Evolutionary conservation across 1,140 invertebrate species (phyloP), one percentile per base, ranked within the genome.

Genomic region (Ylistrum balloti): DNA sequence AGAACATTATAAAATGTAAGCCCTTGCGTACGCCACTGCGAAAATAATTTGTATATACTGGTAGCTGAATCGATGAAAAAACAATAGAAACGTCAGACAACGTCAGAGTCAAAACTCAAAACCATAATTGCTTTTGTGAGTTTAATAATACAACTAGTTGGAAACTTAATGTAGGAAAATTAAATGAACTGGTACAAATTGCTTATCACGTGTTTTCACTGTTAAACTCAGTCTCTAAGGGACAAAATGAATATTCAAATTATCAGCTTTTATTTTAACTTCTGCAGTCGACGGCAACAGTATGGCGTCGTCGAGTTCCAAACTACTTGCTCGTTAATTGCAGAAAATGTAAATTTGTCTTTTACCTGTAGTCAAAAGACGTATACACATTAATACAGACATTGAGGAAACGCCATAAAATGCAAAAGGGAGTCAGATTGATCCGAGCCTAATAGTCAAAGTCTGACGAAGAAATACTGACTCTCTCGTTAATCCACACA

Each of bases 241-340:
- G 56, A 28, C 41, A n/a, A 7, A 28, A 74, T 74, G 56, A 74
- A 74, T 74, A 74, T 74, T 74, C 56, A 74, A 74, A 74, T 74
- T 74, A 74, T 74, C 56, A 74, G 56, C 56, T 74, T 74, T 74
- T 74, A 74, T 74, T 74, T 74, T 74, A 74, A 74, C 56, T 74
- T 74, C 56, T 74, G 56, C 56, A 74, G 56, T 74, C 56, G 56
- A 74, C n/a, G 56, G 56, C 56, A 74, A 28, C 56, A 74, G 22
- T 74, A 28, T 74, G 56, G 56, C 56, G 56, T 74, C 56, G n/a
- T 28, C 28, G n/a, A 74, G 56, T 74, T 74, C 28, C 9, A 74
- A 74, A 74, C 56, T 74, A 74, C 56, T 74, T 74, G 56, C 17
- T n/a, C 22, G 56, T 74, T 74, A 74, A 74, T 74, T 74, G 56